Evolutionary conservation across 2,888 invertebrate species (phyloP).

Genomic region (Drosophila antonietae): DNA sequence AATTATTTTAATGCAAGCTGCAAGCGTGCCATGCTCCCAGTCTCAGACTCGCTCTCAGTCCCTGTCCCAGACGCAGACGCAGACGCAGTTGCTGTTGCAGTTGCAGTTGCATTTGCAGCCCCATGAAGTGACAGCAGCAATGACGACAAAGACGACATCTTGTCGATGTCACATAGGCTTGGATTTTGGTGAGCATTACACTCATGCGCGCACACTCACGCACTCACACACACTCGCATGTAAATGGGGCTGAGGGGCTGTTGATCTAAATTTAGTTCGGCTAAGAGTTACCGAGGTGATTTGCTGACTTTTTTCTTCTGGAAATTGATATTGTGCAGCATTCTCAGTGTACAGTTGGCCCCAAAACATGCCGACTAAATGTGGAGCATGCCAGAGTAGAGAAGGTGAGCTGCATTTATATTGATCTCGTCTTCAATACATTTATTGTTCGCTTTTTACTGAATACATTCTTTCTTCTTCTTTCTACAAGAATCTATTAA

Average conservation of each 20-base stretch:
- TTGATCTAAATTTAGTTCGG: constrained; percentile 67
- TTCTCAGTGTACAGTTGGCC: constrained; percentile 66
- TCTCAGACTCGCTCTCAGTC: constrained; percentile 13
- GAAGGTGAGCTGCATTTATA: neutral
- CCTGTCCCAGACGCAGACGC: constrained; percentile 6
- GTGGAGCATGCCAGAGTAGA: constrained; percentile 2
- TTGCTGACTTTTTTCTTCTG: constrained; percentile 28
- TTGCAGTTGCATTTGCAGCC: constrained; percentile 24
- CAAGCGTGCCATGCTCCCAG: constrained; percentile 54
- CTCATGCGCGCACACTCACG: constrained; percentile 10
- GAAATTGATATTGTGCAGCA: constrained; percentile 62
- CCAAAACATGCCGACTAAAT: constrained; percentile 19
- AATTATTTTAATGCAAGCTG: constrained; percentile 81
- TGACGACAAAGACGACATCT: constrained; percentile 55
- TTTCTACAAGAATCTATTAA: neutral
- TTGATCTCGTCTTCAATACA: neutral
- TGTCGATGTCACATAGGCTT: constrained; percentile 65
- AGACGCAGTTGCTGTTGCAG: constrained; percentile 9
- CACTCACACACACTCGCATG: neutral
- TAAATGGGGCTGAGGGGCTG: constrained; percentile 30
- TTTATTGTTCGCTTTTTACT: too few species aligned
- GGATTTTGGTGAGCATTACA: constrained; percentile 38
- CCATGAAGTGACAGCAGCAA: constrained; percentile 38
- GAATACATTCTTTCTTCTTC: too few species aligned
- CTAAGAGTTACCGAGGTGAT: constrained; percentile 65